Base-by-base conservation (phyloP, 2,113 vertebrate genomes). In the Ptychochromis oligacanthus region DNA sequence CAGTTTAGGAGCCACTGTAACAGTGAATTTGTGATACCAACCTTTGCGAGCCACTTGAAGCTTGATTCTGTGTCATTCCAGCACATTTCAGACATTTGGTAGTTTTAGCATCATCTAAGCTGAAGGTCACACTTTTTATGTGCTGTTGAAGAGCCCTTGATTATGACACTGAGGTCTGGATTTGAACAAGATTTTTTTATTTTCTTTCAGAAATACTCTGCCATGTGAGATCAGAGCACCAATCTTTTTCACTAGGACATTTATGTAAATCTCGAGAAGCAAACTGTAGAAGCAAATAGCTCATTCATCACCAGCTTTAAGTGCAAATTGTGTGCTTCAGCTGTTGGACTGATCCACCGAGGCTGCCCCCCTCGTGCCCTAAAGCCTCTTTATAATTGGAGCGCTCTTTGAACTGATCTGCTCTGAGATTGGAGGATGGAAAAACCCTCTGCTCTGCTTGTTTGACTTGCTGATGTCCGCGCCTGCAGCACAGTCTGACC, bases 331-430 rank as follows among this genome's bases (percentile, higher is more conserved):
- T 86, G 88, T 55, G 70, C 70, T 84, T 78, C n/a, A 74, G 80
- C 43, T 56, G 67, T 36, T 46, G 40, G 60, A 61, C 65, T 61
- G 77, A 87, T 78, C 55, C 31, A 14, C 18, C 6, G 20, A 56
- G 57, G 49, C 57, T 65, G 31, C 56, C 31, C 40, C 22, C 31
- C 22, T 14, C 15, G 18, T 83, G 86, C 84, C 91, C 85, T 81
- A 24, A 62, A 89, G 89, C 89, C 75, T 83, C 86, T 81, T 87
- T 87, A 87, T 92, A 92, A 92, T 88, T 92, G 89, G 80, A 88
- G 81, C 77, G 43, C 57, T 91, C 75, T 92, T 70, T 87, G 80
- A 92, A 85, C 75, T 81, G 86, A 88, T 89, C 74, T 79, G 83
- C 85, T 65, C 65, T 15, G 67, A 85, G 91, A 87, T 83, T 75